Evolutionary conservation across 1,140 invertebrate genomes (phyloP), one percentile per base, ranked within the genome.

Genomic region (Linepithema humile): DNA sequence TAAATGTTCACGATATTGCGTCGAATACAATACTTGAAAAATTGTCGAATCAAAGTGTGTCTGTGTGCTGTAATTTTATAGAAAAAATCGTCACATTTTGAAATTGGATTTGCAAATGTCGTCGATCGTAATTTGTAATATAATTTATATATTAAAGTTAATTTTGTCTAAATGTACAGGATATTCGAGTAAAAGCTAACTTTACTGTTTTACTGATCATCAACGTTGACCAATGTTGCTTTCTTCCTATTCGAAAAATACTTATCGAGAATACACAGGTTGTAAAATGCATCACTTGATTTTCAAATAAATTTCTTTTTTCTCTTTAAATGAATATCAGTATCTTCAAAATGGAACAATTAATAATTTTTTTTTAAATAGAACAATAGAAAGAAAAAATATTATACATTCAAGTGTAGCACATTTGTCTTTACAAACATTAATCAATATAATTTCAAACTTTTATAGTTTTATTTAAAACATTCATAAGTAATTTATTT

Each of bases 11-110:
- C 17, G 70, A 62, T 74, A 69, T 69, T 53, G 57, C 84, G 45
- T 82, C 69, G 43, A 60, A 59, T 43, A 70, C 78, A 88, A 87
- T 75, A 82, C 48, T 85, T 85, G 74, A 20, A 35, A 87, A 84
- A 29, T 73, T 9, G 32, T 32, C 59, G 32, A 72, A 48, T 84
- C 64, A 32, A 43, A 80, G 35, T 78, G 50, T 80, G 3, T 43
- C 10, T 55, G 35, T 65, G 10, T 72, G 38, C 32, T 55, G 29
- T 23, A 38, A 29, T 26, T 23, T 57, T 57, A 80, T 64, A 70
- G 23, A 43, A 80, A 80, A 70, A 69, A 55, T 23, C 35, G 64
- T 20, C 26, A 70, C 35, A 43, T 55, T 9, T 55, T 38, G 50
- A 80, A 32, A 17, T 65, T 20, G 43, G 2, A 45, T 15, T 3